A percentile compares a stretch with the other conserved stretches of the same genome.
These are phyloP conservation scores for Drosophila guanche DNA, from an alignment of 1,140 invertebrate species.

Conservation along the genomic window DNA sequence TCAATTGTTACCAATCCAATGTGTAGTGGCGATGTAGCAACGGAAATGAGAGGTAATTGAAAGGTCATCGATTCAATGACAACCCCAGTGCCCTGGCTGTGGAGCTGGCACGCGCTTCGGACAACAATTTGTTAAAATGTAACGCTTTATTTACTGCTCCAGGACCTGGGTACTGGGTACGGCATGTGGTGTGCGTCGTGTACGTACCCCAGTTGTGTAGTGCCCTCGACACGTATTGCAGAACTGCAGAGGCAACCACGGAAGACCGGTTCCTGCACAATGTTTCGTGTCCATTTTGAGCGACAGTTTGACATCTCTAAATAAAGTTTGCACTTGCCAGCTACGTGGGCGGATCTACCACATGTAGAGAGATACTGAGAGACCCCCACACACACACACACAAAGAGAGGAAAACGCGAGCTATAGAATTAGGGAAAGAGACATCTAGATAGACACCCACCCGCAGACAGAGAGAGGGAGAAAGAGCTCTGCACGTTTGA, in stretches of 20 bases:
- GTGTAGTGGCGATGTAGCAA: too few relatives aligned
- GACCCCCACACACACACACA: slow-evolving; percentile 14
- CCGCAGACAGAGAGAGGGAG: slow-evolving; percentile 10
- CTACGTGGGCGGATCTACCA: slow-evolving; percentile 43
- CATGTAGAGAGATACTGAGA: slow-evolving; percentile 2
- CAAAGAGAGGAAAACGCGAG: background rate
- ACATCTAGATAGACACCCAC: slow-evolving; percentile 11
- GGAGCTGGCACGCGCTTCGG: slow-evolving; percentile 60
- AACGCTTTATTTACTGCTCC: slow-evolving; percentile 75
- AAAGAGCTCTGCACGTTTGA: slow-evolving; percentile 50
- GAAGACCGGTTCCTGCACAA: slow-evolving; percentile 25
- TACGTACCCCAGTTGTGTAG: slow-evolving; percentile 4
- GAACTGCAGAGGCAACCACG: slow-evolving; percentile 19
- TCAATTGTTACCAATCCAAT: background rate
- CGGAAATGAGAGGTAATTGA: slow-evolving; percentile 62
- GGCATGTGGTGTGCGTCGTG: slow-evolving; percentile 22
- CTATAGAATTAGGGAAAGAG: background rate
- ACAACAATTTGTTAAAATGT: slow-evolving; percentile 81
- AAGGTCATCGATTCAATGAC: slow-evolving; percentile 65
- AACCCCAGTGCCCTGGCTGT: slow-evolving; percentile 16
- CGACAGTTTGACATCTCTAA: slow-evolving; percentile 80
- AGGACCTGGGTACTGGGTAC: slow-evolving; percentile 26
- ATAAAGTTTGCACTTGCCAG: slow-evolving; percentile 76
- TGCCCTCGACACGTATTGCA: slow-evolving; percentile 1
- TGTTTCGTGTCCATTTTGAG: slow-evolving; percentile 63